These are phyloP conservation scores for Cantharis lateralis DNA, from an alignment of 2,888 invertebrate genomes.

Conservation along the genomic window DNA sequence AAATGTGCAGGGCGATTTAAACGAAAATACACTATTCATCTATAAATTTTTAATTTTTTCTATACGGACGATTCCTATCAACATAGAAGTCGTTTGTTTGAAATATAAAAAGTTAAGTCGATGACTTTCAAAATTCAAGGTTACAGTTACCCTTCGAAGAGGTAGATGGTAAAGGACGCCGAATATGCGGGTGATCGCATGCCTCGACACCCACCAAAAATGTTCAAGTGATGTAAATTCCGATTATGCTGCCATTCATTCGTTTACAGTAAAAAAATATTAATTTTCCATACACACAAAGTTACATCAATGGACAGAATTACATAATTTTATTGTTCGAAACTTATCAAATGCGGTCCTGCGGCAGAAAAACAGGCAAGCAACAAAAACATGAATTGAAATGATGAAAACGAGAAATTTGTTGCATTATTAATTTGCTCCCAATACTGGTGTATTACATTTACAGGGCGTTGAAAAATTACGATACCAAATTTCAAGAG, in stretches of 20 bases:
- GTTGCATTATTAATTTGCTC: neutral
- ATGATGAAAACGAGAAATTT: neutral
- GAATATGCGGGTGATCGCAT: neutral
- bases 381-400: neutral
- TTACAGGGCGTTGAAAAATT: neutral
- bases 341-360: neutral
- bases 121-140: neutral
- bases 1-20: neutral
- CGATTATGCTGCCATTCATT: neutral
- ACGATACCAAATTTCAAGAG: no score
- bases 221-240: neutral
- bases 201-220: neutral
- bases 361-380: no score
- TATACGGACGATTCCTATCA: neutral
- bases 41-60: neutral
- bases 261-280: neutral
- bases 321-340: neutral
- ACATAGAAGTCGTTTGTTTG: neutral
- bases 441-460: neutral
- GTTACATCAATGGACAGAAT: neutral
- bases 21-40: neutral
- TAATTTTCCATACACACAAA: neutral
- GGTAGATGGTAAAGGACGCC: neutral
- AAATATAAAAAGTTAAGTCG: neutral
- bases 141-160: neutral